Conservation (phyloP, 1,140 invertebrate genomes). For the Drosophila hydei region DNA sequence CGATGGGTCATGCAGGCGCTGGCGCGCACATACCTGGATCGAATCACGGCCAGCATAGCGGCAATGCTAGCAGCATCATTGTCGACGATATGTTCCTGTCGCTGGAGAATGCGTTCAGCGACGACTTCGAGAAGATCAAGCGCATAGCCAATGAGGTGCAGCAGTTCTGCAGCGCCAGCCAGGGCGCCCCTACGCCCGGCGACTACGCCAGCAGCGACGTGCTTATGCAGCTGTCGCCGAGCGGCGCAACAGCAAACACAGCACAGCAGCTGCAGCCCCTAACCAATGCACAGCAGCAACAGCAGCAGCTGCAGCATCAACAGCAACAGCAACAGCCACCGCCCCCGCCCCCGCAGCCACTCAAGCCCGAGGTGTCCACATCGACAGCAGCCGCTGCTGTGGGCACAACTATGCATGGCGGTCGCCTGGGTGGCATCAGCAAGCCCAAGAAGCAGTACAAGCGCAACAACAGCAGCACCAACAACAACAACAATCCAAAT, state of each 20-base stretch:
- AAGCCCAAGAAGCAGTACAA: slow-evolving; percentile 85
- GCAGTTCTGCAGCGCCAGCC: slow-evolving; percentile 87
- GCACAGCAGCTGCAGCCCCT: slow-evolving; percentile 41
- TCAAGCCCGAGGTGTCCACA: slow-evolving; percentile 73
- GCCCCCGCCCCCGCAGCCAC: slow-evolving; percentile 74
- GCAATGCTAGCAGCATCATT: slow-evolving; percentile 81
- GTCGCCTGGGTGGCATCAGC: slow-evolving; percentile 52
- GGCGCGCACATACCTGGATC: slow-evolving; percentile 35
- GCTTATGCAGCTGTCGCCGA: slow-evolving; percentile 77
- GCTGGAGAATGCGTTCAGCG: slow-evolving; percentile 88
- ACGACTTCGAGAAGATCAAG: slow-evolving; percentile 90
- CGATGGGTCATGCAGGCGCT: slow-evolving; percentile 24
- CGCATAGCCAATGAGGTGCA: slow-evolving; percentile 90
- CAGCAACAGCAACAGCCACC: slow-evolving; percentile 78
- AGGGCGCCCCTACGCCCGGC: slow-evolving; percentile 53
- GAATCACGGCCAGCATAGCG: slow-evolving; percentile 52
- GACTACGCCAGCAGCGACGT: slow-evolving; percentile 64
- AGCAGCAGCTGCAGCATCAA: slow-evolving; percentile 47
- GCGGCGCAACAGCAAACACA: slow-evolving; percentile 14
- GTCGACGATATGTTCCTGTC: slow-evolving; percentile 90
- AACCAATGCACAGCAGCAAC: slow-evolving; percentile 33
- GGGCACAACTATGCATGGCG: slow-evolving; percentile 28
- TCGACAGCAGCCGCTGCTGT: slow-evolving; percentile 51
- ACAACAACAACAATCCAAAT: slow-evolving; percentile 38
- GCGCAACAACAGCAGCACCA: slow-evolving; percentile 79